phyloP scores from a whole-genome alignment of 1,140 invertebrate species.

The Zaprionus inermis region DNA sequence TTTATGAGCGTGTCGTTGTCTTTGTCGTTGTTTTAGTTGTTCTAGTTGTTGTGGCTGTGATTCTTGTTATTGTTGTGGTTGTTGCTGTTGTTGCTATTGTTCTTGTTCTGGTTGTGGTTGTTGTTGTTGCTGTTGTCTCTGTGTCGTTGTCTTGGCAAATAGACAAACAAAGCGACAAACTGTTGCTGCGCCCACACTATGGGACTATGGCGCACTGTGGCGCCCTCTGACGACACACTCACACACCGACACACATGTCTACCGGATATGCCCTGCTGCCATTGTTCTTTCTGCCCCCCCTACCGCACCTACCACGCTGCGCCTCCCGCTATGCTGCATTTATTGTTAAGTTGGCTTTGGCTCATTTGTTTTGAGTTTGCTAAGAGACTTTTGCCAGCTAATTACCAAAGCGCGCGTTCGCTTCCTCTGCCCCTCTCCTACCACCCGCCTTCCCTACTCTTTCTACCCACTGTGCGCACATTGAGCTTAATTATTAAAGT shows the following conservation, averaged over 20 bases:
- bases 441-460: background rate
- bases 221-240: slow-evolving; percentile 55
- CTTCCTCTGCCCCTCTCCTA: background rate
- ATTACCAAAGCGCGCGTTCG: slow-evolving; percentile 52
- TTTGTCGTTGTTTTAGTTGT: slow-evolving; percentile 35
- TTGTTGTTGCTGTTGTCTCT: background rate
- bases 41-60: slow-evolving; percentile 25
- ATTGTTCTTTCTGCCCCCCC: slow-evolving; percentile 38
- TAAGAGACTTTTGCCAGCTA: slow-evolving; percentile 62
- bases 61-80: background rate
- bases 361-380: slow-evolving; percentile 72
- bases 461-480: slow-evolving; percentile 26
- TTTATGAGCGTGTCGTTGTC: slow-evolving; percentile 69
- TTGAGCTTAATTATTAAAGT: slow-evolving; percentile 73
- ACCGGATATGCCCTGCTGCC: slow-evolving; percentile 73
- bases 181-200: slow-evolving; percentile 58
- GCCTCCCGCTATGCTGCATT: background rate
- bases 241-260: slow-evolving; percentile 53
- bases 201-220: slow-evolving; percentile 22
- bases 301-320: too few species aligned
- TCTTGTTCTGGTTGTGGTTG: too few species aligned
- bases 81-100: slow-evolving; percentile 18
- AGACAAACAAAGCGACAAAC: slow-evolving; percentile 70
- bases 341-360: slow-evolving; percentile 45
- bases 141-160: slow-evolving; percentile 64